Base-by-base conservation (phyloP, 2,113 vertebrate genomes). In the Sorex araneus region DNA sequence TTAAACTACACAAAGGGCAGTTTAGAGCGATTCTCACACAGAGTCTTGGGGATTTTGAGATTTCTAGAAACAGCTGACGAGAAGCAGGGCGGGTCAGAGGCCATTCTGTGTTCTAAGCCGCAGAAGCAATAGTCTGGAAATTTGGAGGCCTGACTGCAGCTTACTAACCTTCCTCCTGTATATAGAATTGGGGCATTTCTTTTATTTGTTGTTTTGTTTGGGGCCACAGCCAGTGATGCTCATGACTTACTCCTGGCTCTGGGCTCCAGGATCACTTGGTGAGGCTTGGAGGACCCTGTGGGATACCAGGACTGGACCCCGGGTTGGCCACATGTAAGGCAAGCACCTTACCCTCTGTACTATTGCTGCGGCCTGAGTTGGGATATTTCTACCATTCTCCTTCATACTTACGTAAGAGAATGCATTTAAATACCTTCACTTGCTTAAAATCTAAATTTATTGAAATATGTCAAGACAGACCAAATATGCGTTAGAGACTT, bases 391-490 rank as follows among this genome's bases (percentile, higher is more conserved):
- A 23, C 21, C 57, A 60, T 60, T 23, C 57, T 60, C 57, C 23
- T 60, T 60, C 50, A 13, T 54, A 50, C 34, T 64, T 43, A 30
- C 4, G 70, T 19, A 60, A 74, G 73, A 54, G 40, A 28, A 40
- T 50, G 81, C 75, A 43, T 8, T 18, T 28, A 32, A 69, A 63
- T 57, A 30, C 84, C 25, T 75, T 79, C 34, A 60, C 43, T 54
- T 25, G 25, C 32, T 80, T 81, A 54, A 66, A 67, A 43, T 54
- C 86, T 92, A 81, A 63, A 40, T n/a, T 92, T 73, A 69, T 28
- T 79, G 57, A 93, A 83, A 74, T 70, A 71, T 25, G 36, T 76
- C 25, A 60, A 90, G 83, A 45, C 36, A 70, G 25, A 80, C 45
- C 82, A 43, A 45, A 6, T 40, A 34, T 32, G 27, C 83, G 60